These are phyloP conservation scores for Margaritifera margaritifera DNA, from an alignment of 2,888 invertebrate species.

Conservation along the genomic window DNA sequence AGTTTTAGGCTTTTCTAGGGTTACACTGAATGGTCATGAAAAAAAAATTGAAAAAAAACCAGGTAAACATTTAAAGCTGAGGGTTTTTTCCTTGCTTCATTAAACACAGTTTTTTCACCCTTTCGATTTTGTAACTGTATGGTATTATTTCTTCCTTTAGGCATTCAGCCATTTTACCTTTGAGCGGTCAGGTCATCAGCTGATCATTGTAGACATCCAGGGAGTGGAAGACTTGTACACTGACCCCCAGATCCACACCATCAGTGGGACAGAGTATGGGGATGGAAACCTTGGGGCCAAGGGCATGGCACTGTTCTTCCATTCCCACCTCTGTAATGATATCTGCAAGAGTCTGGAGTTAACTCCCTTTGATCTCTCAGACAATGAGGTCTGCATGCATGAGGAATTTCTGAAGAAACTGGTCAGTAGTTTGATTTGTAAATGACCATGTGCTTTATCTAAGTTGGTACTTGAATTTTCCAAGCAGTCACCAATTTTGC, in stretches of 20 bases:
- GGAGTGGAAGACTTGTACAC: conserved; percentile 78
- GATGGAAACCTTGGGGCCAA: conserved; percentile 77
- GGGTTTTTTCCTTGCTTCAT: too few relatives aligned
- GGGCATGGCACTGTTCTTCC: conserved; percentile 78
- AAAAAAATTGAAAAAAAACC: too few relatives aligned
- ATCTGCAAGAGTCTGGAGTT: conserved; percentile 76
- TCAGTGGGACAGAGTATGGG: conserved; percentile 74
- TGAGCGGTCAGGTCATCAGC: conserved; percentile 77
- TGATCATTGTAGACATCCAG: conserved; percentile 78
- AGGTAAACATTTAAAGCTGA: too few relatives aligned
- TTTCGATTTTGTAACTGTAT: not conserved
- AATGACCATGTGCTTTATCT: too few relatives aligned
- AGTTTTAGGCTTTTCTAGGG: too few relatives aligned
- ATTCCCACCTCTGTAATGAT: conserved; percentile 76
- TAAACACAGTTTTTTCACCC: too few relatives aligned
- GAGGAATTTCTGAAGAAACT: conserved; percentile 48
- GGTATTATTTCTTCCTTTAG: conserved; percentile 48
- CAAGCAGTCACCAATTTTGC: too few relatives aligned
- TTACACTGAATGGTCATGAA: too few relatives aligned
- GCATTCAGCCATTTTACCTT: conserved; percentile 79
- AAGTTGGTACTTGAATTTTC: too few relatives aligned
- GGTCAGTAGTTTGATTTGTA: conserved; percentile 26
- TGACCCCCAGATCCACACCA: conserved; percentile 78
- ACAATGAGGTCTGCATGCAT: conserved; percentile 64
- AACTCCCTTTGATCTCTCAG: conserved; percentile 75